phyloP scores from a whole-genome alignment of 2,797 vertebrate species.

The Mallotus villosus region DNA sequence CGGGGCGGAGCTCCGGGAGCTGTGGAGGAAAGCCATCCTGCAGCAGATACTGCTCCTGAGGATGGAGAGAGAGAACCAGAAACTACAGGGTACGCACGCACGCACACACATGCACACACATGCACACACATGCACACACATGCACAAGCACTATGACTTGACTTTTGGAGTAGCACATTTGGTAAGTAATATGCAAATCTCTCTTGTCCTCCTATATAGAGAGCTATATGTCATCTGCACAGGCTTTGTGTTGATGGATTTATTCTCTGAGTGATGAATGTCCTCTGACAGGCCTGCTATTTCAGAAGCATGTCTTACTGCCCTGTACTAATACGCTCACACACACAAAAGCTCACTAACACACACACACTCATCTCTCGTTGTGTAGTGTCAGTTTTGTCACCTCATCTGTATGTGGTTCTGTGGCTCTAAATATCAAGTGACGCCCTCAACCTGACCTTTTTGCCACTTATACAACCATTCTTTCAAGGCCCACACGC shows the following conservation, averaged over 20 bases:
- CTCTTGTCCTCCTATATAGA: background rate
- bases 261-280: too few relatives aligned
- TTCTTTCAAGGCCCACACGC: background rate
- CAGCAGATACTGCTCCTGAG: constrained; percentile 96
- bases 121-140: background rate
- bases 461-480: constrained; percentile 46
- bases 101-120: background rate
- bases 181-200: background rate
- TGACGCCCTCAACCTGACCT: constrained; percentile 48
- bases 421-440: constrained; percentile 21
- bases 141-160: background rate
- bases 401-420: background rate
- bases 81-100: constrained; percentile 84
- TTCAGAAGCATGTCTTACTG: background rate
- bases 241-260: too few relatives aligned
- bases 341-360: background rate
- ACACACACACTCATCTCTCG: background rate
- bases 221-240: too few relatives aligned
- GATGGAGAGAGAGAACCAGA: constrained; percentile 98
- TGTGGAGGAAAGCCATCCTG: constrained; percentile 96
- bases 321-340: background rate
- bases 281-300: background rate
- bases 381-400: background rate
- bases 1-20: constrained; percentile 82
- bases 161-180: background rate